phyloP scores from a whole-genome alignment of 2,888 invertebrate genomes.

The Drosophila cognata region DNA sequence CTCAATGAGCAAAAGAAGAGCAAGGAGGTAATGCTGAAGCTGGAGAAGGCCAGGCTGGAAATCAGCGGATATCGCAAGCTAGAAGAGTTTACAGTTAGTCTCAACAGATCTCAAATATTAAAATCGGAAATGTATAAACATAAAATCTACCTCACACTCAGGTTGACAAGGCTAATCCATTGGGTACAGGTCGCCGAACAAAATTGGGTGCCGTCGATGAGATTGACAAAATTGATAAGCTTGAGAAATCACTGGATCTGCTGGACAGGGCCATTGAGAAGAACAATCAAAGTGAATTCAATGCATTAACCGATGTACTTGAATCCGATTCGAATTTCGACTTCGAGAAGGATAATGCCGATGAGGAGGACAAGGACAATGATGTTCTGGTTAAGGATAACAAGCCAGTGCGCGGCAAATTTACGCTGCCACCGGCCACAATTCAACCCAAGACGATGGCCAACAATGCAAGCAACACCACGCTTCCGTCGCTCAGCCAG shows the following conservation, averaged over 20 bases:
- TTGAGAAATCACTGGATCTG: conserved; percentile 69
- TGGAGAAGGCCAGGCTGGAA: conserved; percentile 85
- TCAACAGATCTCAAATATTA: background rate
- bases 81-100: conserved; percentile 79
- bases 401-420: conserved; percentile 44
- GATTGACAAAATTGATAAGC: conserved; percentile 67
- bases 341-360: conserved; percentile 52
- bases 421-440: conserved; percentile 61
- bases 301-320: conserved; percentile 64
- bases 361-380: conserved; percentile 45
- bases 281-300: conserved; percentile 62
- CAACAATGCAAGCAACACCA: conserved; percentile 7
- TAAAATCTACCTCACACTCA: background rate
- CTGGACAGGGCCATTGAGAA: conserved; percentile 75
- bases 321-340: conserved; percentile 59
- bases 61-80: conserved; percentile 82
- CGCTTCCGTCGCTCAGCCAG: conserved; percentile 56
- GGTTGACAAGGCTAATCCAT: conserved; percentile 59
- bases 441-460: conserved; percentile 23
- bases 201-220: conserved; percentile 61
- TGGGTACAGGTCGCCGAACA: conserved; percentile 54
- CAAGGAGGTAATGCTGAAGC: conserved; percentile 89
- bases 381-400: conserved; percentile 9
- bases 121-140: background rate
- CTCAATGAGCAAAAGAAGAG: conserved; percentile 89